Percentiles rank a stretch among this genome's conserved stretches.
phyloP scores from a whole-genome alignment of 2,113 vertebrate genomes.

The Cygnus atratus region DNA sequence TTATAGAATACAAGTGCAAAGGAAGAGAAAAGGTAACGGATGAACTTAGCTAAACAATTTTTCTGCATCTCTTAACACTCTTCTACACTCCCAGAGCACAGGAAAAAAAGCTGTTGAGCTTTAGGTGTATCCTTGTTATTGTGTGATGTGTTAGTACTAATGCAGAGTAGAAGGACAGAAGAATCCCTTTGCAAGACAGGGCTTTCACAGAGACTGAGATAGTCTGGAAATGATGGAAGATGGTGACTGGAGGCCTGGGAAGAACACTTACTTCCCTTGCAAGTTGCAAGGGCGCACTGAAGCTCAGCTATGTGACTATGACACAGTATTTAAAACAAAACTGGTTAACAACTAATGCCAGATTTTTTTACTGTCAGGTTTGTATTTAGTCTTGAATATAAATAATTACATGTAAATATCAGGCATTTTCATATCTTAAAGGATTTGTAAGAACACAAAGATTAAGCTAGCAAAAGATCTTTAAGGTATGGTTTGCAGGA shows the following conservation, averaged over 20 bases:
- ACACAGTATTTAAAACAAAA: neutral
- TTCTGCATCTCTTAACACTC: neutral
- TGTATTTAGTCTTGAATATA: neutral
- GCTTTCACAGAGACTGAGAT: too few relatives aligned
- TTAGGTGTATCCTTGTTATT: neutral
- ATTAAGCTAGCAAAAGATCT: neutral
- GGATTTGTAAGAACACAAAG: neutral
- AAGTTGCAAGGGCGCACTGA: neutral
- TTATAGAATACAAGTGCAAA: neutral
- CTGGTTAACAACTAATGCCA: too few relatives aligned
- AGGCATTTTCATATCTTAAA: neutral
- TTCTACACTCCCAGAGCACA: neutral
- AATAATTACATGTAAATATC: neutral
- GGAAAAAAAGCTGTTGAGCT: neutral
- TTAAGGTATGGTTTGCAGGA: neutral
- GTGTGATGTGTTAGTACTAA: neutral
- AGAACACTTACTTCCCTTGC: fast-evolving
- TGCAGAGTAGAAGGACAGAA: neutral
- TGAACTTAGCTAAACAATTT: too few relatives aligned
- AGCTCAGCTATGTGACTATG: neutral
- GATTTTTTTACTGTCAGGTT: neutral
- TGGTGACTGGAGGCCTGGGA: neutral
- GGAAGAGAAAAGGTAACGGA: neutral
- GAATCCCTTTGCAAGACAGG: neutral
- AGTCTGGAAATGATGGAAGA: too few relatives aligned